phyloP scores from a whole-genome alignment of 2,113 vertebrate species.

The Paracanthobrama guichenoti region DNA sequence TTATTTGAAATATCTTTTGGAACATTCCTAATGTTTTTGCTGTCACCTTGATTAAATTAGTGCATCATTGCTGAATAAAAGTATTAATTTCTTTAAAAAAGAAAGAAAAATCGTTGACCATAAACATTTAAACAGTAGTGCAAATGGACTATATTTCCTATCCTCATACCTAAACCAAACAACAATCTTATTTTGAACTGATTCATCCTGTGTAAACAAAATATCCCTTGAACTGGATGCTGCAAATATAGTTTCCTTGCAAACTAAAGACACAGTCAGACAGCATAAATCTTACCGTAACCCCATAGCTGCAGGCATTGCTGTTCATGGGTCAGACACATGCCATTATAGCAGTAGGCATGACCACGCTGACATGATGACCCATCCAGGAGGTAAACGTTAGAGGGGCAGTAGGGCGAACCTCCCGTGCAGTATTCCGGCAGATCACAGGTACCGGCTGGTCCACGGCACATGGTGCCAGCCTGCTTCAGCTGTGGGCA shows the following conservation, averaged over 20 bases:
- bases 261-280: background rate
- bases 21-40: background rate
- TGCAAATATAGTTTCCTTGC: background rate
- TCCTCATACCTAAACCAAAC: no score
- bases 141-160: no score
- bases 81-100: background rate
- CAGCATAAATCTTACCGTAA: constrained; percentile 74
- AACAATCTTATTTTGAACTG: no score
- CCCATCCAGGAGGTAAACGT: constrained; percentile 89
- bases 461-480: constrained; percentile 83
- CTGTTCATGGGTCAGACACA: constrained; percentile 89
- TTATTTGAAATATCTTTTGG: background rate
- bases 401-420: constrained; percentile 85
- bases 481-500: constrained; percentile 81
- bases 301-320: constrained; percentile 95
- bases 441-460: constrained; percentile 86
- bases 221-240: background rate
- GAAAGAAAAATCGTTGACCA: no score
- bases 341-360: constrained; percentile 89
- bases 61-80: background rate
- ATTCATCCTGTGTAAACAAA: background rate
- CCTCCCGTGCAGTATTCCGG: constrained; percentile 91
- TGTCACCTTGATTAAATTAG: background rate
- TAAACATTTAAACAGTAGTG: no score
- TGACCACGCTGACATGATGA: constrained; percentile 77